Evolutionary conservation across 1,140 invertebrate species (phyloP).

Genomic region (Berghia stephanieae): DNA sequence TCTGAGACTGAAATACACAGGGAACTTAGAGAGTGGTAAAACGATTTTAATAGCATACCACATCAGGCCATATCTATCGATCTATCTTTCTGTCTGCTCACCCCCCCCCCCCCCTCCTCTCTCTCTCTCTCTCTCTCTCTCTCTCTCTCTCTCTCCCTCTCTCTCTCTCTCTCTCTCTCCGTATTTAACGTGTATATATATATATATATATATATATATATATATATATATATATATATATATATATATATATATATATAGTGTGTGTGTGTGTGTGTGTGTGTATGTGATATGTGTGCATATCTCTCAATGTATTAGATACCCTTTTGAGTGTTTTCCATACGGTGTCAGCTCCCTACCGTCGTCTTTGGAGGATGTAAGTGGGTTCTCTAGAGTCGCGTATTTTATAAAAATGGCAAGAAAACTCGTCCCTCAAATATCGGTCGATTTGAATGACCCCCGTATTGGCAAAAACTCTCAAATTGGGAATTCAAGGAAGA

Average conservation of each 20-base stretch:
- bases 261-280: too few relatives aligned
- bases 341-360: neutral
- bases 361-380: neutral
- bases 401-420: too few relatives aligned
- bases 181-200: neutral
- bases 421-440: too few relatives aligned
- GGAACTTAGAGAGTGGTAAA: neutral
- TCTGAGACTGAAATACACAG: neutral
- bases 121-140: constrained; percentile 18
- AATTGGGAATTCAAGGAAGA: too few relatives aligned
- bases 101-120: neutral
- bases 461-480: too few relatives aligned
- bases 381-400: neutral
- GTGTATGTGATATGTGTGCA: too few relatives aligned
- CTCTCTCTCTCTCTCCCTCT: constrained; percentile 26
- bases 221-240: constrained; percentile 22
- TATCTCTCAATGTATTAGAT: constrained; percentile 10
- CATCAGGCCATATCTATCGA: too few relatives aligned
- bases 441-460: too few relatives aligned
- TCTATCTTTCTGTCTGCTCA: constrained; percentile 16
- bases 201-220: constrained; percentile 23
- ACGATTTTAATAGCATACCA: too few relatives aligned
- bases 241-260: too few relatives aligned
- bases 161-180: constrained; percentile 19
- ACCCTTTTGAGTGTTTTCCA: neutral